Evolutionary conservation across 2,888 invertebrate genomes (phyloP), one percentile per base, ranked within the genome.

Genomic region (Tachystola acroxantha): DNA sequence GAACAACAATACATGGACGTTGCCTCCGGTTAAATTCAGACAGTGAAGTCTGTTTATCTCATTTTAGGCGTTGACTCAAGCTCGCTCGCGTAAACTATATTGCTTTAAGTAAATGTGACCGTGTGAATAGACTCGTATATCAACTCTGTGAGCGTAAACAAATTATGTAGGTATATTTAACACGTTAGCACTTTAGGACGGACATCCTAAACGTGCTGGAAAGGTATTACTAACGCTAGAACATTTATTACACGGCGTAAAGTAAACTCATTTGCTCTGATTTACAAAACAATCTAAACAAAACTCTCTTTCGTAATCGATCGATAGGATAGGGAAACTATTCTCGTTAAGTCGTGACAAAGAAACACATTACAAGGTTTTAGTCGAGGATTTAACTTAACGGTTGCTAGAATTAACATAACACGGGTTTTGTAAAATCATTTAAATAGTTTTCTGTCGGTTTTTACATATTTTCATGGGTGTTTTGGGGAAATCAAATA

Each of bases 1-100:
- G 88, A 88, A 65, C 88, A 88, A 86, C 88, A 88, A 82, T 87
- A 87, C 88, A 88, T 88, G 79, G 86, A 84, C 75, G 77, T 73
- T 61, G 57, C 57, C 56, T 66, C 61, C 57, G 64, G 64, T 57
- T 62, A 65, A 48, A 52, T 48, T 51, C 56, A 53, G 51, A 50
- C 50, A 52, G 51, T 46, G 55, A 51, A 51, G 51, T 46, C 43
- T 47, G 56, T 62, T 63, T 64, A 65, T 64, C 56, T 68, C 64
- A 66, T 66, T 54, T 56, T 62, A 57, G 45, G 40, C 46, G 40
- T 46, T 37, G 40, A 53, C 42, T 48, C 39, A 46, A 48, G 48
- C 50, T 54, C 42, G 50, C 48, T 50, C 49, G n/a, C n/a, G n/a
- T 50, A 50, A 40, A 51, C 57, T 50, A 63, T 57, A 46, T 45